phyloP scores from a whole-genome alignment of 2,888 invertebrate genomes.

The Eubasilissa splendida region DNA sequence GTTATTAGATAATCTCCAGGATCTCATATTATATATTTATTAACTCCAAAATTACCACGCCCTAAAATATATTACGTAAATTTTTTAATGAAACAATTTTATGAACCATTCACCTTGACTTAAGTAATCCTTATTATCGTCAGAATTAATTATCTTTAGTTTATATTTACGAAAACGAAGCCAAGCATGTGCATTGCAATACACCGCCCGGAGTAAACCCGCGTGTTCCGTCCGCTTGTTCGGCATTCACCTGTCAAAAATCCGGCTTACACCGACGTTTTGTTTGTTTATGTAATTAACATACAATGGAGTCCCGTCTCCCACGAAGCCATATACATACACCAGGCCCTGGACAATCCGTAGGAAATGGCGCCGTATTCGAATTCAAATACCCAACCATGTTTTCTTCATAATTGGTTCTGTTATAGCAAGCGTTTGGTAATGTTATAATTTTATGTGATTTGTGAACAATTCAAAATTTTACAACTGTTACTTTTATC shows the following conservation, averaged over 20 bases:
- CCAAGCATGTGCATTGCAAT: background rate
- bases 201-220: background rate
- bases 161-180: background rate
- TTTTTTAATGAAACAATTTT: too few relatives aligned
- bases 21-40: too few relatives aligned
- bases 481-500: too few relatives aligned
- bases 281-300: slow-evolving; percentile 48
- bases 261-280: background rate
- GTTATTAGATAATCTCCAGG: too few relatives aligned
- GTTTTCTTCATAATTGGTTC: background rate
- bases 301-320: slow-evolving; percentile 41
- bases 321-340: slow-evolving; percentile 6
- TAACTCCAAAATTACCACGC: too few relatives aligned
- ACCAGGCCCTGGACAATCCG: background rate
- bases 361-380: slow-evolving; percentile 4
- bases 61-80: too few relatives aligned
- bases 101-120: too few relatives aligned
- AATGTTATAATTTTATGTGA: too few relatives aligned
- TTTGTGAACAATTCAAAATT: too few relatives aligned
- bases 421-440: too few relatives aligned
- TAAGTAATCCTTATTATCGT: too few relatives aligned
- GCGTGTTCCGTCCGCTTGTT: background rate
- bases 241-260: slow-evolving; percentile 9
- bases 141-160: background rate
- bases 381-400: background rate